Conservation (phyloP, 37 sponge, comb jelly and placozoan species). For the Crambe crambe region DNA sequence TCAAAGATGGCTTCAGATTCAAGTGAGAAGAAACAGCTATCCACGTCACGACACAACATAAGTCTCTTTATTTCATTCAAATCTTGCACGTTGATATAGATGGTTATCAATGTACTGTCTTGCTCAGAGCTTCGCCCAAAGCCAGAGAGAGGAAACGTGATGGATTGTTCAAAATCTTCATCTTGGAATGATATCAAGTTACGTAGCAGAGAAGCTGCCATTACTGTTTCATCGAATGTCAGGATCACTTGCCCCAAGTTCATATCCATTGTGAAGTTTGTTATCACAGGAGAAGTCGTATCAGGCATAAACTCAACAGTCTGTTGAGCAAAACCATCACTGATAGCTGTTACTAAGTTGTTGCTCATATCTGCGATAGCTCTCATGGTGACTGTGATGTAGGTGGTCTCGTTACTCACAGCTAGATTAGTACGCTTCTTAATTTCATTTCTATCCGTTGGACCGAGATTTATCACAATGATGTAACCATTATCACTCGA, state of each 20-base stretch:
- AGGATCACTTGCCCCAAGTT: conserved; percentile 53
- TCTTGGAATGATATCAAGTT: conserved; percentile 72
- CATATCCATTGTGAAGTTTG: conserved; percentile 78
- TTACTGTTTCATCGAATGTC: conserved; percentile 90
- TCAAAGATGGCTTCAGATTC: conserved; percentile 57
- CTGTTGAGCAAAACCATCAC: conserved; percentile 57
- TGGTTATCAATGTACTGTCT: conserved; percentile 68
- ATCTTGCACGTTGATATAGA: conserved; percentile 55
- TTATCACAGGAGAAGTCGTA: conserved; percentile 65
- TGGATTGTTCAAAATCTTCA: background rate
- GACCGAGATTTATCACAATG: conserved; percentile 72
- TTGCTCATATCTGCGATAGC: conserved; percentile 81
- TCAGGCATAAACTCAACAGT: conserved; percentile 56
- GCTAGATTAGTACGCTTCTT: conserved; percentile 80
- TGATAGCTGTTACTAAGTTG: conserved; percentile 56
- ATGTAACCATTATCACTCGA: conserved; percentile 73
- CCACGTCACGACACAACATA: conserved; percentile 62
- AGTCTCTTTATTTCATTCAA: conserved; percentile 81
- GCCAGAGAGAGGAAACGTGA: conserved; percentile 50
- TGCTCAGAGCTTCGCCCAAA: conserved; percentile 27
- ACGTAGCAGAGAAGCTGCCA: conserved; percentile 54
- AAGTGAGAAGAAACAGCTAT: conserved; percentile 71
- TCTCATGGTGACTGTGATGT: conserved; percentile 19
- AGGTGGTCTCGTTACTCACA: conserved; percentile 43
- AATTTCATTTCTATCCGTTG: conserved; percentile 85